Percentiles rank a stretch among this genome's conserved stretches.
Evolutionary conservation across 2,888 invertebrate genomes (phyloP).

Genomic region (Erebia epiphron): DNA sequence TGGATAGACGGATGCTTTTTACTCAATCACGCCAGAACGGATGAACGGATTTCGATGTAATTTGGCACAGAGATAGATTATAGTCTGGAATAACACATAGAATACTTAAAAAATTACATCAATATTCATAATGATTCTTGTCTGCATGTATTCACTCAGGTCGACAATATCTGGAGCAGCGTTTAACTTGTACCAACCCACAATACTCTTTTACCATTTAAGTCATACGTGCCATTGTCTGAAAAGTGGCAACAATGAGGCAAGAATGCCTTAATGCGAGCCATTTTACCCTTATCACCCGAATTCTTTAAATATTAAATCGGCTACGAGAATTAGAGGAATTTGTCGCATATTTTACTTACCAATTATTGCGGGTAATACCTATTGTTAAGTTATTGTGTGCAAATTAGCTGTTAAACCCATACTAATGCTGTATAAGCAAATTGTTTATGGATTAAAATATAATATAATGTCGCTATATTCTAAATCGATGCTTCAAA

Average conservation of each 20-base stretch:
- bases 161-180: not conserved
- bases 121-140: no score
- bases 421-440: not conserved
- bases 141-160: no score
- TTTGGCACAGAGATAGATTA: no score
- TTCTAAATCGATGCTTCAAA: no score
- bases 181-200: not conserved
- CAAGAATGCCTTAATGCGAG: slow-evolving; percentile 16
- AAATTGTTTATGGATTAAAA: slow-evolving; percentile 9
- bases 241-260: slow-evolving; percentile 18
- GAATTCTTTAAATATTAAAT: slow-evolving; percentile 30
- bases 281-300: slow-evolving; percentile 19
- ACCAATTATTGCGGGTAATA: slow-evolving; percentile 30
- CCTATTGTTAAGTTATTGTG: slow-evolving; percentile 21
- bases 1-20: no score
- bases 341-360: slow-evolving; percentile 30
- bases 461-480: not conserved
- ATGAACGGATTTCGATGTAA: no score
- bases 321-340: slow-evolving; percentile 14
- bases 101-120: no score
- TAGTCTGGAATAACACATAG: no score
- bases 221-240: slow-evolving; percentile 20
- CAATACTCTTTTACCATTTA: slow-evolving; percentile 22
- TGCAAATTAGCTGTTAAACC: slow-evolving; percentile 23
- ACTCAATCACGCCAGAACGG: no score